Evolutionary conservation across 2,888 invertebrate genomes (phyloP).

Genomic region (Campoplex nolae): DNA sequence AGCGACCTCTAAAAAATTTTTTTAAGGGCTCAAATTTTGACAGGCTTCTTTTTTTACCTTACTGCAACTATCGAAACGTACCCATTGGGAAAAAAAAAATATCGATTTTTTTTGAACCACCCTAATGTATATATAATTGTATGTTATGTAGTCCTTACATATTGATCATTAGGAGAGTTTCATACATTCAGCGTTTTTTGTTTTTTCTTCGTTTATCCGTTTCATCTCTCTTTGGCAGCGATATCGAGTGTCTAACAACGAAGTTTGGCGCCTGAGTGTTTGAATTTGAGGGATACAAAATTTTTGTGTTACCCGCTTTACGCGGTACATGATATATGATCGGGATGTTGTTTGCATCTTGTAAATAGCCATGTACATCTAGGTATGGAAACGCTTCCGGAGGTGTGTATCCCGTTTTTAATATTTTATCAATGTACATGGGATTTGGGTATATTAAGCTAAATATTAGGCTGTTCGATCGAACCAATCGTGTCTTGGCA

Average conservation of each 20-base stretch:
- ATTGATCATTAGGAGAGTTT: too few species aligned
- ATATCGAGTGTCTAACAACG: conserved; percentile 32
- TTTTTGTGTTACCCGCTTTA: conserved; percentile 31
- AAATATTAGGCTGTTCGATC: conserved; percentile 4
- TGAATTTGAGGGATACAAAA: not conserved
- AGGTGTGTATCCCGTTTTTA: conserved; percentile 36
- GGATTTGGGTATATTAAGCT: not conserved
- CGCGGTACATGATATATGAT: conserved; percentile 56
- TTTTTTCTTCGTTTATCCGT: conserved; percentile 27
- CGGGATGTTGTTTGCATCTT: conserved; percentile 52
- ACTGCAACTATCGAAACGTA: too few species aligned
- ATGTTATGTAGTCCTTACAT: too few species aligned
- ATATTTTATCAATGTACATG: not conserved
- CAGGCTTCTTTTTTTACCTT: too few species aligned
- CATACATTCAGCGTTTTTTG: not conserved
- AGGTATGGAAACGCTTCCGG: conserved; percentile 51
- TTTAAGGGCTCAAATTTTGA: too few species aligned
- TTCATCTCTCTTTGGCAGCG: conserved; percentile 22
- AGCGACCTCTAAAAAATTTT: too few species aligned
- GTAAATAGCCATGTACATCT: conserved; percentile 44
- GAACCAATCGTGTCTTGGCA: conserved; percentile 8
- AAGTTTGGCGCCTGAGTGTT: not conserved
- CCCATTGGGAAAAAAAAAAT: too few species aligned
- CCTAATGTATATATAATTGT: too few species aligned
- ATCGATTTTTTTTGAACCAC: too few species aligned